Evolutionary conservation across 1,140 invertebrate genomes (phyloP).

Genomic region (Ips typographus): DNA sequence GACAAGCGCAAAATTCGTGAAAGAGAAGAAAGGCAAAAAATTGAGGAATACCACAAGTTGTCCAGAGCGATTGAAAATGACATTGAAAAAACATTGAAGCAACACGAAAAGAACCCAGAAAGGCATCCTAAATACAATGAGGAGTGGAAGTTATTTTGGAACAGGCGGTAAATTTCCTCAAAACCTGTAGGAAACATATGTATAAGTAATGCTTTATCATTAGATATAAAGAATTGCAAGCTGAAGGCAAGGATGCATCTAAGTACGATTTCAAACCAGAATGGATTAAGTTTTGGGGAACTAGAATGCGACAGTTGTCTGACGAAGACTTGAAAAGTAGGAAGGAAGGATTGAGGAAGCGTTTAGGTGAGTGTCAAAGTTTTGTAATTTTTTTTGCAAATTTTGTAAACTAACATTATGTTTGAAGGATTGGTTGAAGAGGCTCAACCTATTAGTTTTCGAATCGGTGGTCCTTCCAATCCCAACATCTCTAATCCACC

Average conservation of each 20-base stretch:
- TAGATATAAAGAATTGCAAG: constrained; percentile 76
- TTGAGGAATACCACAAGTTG: constrained; percentile 51
- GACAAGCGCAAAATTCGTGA: constrained; percentile 21
- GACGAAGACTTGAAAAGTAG: constrained; percentile 63
- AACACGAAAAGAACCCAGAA: constrained; percentile 80
- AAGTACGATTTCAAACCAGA: constrained; percentile 83
- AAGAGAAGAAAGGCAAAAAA: constrained; percentile 39
- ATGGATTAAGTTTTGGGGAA: constrained; percentile 83
- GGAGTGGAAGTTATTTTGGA: constrained; percentile 79
- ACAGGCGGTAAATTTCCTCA: constrained; percentile 37
- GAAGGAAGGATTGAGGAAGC: constrained; percentile 57
- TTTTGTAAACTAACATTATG: background rate
- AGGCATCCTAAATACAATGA: constrained; percentile 82
- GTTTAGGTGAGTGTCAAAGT: constrained; percentile 34
- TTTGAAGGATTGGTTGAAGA: constrained; percentile 46
- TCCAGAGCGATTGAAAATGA: constrained; percentile 54
- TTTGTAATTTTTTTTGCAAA: background rate
- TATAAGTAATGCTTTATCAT: background rate
- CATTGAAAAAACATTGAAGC: constrained; percentile 62
- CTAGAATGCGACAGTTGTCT: constrained; percentile 74
- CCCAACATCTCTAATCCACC: constrained; percentile 12
- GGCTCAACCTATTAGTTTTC: constrained; percentile 47
- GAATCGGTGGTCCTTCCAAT: constrained; percentile 38
- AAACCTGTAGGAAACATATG: background rate
- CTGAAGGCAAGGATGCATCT: constrained; percentile 72